Conservation (phyloP, 2,888 invertebrate species). For the Nasonia oneida region DNA sequence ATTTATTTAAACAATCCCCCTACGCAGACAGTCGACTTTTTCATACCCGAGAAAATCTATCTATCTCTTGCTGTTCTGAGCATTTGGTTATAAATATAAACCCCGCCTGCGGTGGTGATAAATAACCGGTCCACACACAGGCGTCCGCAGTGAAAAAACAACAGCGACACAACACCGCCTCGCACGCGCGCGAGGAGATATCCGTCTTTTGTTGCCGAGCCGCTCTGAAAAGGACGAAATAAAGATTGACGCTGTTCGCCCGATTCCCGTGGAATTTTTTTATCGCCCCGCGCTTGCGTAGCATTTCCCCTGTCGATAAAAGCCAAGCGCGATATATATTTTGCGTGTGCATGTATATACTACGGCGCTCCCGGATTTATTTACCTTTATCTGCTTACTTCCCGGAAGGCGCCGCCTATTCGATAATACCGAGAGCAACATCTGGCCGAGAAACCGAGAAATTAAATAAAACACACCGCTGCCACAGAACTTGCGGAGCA, state of each 20-base stretch:
- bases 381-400: not conserved
- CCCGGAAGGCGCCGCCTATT: not conserved
- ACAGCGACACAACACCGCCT: not conserved
- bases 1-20: not conserved
- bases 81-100: not conserved
- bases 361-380: not conserved
- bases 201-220: slow-evolving; percentile 9
- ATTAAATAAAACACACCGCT: not conserved
- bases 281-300: not conserved
- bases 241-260: slow-evolving; percentile 16
- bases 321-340: not conserved
- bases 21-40: not conserved
- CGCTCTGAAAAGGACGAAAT: not conserved
- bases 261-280: slow-evolving; percentile 22
- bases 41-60: not conserved
- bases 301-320: slow-evolving; percentile 15
- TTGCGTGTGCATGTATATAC: not conserved
- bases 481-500: not conserved
- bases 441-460: not conserved
- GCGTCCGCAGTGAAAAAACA: not conserved
- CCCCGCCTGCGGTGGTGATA: slow-evolving; percentile 1
- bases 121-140: not conserved
- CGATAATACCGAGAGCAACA: not conserved
- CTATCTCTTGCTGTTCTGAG: not conserved
- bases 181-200: not conserved